Evolutionary conservation across 2,113 vertebrate species (phyloP).

Genomic region (Regulus satrapa): DNA sequence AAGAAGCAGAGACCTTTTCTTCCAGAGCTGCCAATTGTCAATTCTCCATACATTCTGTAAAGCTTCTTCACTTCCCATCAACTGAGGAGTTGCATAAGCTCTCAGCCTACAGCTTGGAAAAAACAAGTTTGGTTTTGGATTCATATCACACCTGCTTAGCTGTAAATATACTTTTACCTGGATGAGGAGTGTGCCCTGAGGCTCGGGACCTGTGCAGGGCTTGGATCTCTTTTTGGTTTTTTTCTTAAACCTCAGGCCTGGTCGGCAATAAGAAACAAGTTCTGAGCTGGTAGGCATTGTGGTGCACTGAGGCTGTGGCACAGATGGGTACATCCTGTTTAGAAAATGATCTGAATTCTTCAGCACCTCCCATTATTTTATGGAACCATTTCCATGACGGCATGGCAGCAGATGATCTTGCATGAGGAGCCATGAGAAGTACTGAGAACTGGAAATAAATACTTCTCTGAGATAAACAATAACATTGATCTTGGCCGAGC

Average conservation of each 20-base stretch:
- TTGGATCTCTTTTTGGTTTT: neutral
- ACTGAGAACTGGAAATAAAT: constrained; percentile 47
- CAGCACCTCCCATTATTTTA: neutral
- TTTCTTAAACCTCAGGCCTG: neutral
- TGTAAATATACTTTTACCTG: neutral
- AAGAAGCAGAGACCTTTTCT: neutral
- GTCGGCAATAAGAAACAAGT: neutral
- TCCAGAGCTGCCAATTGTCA: neutral
- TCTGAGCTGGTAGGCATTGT: neutral
- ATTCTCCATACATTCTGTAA: neutral
- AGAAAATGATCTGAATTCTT: neutral
- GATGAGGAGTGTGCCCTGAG: neutral
- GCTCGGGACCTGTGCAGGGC: neutral
- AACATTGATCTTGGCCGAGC: constrained; percentile 50
- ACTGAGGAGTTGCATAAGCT: neutral
- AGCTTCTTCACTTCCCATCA: neutral
- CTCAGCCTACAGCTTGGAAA: neutral
- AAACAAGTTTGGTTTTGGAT: neutral
- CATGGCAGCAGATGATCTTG: neutral
- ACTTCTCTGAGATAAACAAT: constrained; percentile 55
- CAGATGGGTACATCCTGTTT: neutral
- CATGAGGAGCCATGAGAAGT: constrained; percentile 37
- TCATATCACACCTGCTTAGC: neutral
- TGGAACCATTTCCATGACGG: neutral
- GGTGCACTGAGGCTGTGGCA: neutral